These are phyloP conservation scores for Melolontha melolontha DNA, from an alignment of 2,888 invertebrate species.

Conservation along the genomic window DNA sequence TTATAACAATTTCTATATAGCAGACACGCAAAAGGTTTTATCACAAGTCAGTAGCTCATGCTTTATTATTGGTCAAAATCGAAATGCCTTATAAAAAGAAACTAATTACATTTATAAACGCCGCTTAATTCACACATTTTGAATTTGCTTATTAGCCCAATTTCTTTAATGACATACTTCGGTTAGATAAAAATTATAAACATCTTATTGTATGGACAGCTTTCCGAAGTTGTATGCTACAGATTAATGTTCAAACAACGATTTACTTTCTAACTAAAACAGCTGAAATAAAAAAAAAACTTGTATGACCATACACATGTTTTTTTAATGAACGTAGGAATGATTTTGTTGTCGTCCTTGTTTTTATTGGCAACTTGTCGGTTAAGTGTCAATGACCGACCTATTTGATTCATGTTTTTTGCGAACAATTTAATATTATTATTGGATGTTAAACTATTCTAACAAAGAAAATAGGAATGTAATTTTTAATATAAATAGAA, in stretches of 20 bases:
- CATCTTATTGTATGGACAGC: constrained; percentile 1
- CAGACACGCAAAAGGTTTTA: no score
- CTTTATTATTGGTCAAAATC: no score
- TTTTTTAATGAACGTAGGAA: constrained; percentile 36
- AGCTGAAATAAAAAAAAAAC: constrained; percentile 14
- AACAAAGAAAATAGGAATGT: constrained; percentile 3
- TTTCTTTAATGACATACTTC: neutral
- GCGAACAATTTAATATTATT: constrained; percentile 34
- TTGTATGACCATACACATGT: constrained; percentile 3
- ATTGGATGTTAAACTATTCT: constrained; percentile 20
- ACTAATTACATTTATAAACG: no score
- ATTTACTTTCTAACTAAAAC: constrained; percentile 27
- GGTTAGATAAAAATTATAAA: constrained; percentile 1
- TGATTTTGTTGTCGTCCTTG: constrained; percentile 32
- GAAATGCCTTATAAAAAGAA: no score
- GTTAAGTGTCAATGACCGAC: constrained; percentile 32
- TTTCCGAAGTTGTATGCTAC: constrained; percentile 13
- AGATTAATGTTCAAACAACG: constrained; percentile 18
- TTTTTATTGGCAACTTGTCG: constrained; percentile 37
- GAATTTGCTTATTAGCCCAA: no score
- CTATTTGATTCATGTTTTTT: constrained; percentile 34
- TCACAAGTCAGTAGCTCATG: no score
- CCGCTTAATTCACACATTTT: no score
- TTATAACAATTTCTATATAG: no score
- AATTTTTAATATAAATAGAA: neutral